Percentiles rank a stretch among this genome's conserved stretches.
These are phyloP conservation scores for Mandrillus leucophaeus DNA, from an alignment of 2,113 vertebrate species.

Conservation along the genomic window DNA sequence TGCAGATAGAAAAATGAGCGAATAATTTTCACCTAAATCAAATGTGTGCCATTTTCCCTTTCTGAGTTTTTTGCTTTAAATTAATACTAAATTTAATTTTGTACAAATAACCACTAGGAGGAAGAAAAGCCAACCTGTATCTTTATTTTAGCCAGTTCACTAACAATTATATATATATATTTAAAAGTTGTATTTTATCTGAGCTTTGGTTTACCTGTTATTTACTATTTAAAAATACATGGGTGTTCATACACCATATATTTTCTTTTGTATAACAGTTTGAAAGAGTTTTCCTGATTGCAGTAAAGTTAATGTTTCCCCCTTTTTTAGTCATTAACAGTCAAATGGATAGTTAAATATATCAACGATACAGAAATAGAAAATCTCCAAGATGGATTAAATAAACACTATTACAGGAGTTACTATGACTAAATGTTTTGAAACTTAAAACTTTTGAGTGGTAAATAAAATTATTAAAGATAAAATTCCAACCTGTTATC, in stretches of 20 bases:
- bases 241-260: background rate
- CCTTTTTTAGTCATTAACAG: background rate
- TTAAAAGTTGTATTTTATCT: slow-evolving; percentile 8
- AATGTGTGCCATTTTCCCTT: background rate
- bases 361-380: background rate
- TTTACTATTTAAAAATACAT: slow-evolving; percentile 5
- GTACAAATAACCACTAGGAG: background rate
- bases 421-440: background rate
- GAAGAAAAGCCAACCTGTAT: background rate
- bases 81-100: slow-evolving; percentile 30
- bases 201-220: slow-evolving; percentile 2
- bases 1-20: slow-evolving; percentile 1
- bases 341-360: background rate
- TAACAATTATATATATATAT: background rate
- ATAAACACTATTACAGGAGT: background rate
- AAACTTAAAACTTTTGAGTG: background rate
- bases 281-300: background rate
- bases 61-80: slow-evolving; percentile 6
- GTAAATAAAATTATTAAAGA: slow-evolving; percentile 20
- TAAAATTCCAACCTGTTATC: background rate
- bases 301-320: background rate
- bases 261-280: background rate
- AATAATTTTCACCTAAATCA: background rate
- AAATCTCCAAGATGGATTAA: background rate
- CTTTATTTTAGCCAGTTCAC: slow-evolving; percentile 1